Evolutionary conservation across 2,797 vertebrate species (phyloP).

Genomic region (Chrysocyon brachyurus): DNA sequence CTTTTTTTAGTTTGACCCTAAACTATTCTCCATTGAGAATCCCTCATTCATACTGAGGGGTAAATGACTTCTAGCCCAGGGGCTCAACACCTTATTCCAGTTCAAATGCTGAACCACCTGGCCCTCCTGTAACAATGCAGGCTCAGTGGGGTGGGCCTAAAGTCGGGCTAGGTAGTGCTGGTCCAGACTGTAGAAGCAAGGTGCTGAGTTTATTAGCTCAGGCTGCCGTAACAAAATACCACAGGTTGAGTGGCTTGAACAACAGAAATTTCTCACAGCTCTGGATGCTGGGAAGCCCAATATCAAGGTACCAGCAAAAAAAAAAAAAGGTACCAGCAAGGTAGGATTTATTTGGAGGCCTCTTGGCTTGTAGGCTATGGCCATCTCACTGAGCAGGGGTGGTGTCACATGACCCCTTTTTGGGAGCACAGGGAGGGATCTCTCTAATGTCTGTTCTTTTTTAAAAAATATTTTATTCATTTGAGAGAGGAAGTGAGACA

Average conservation of each 20-base stretch:
- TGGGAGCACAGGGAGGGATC: neutral
- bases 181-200: neutral
- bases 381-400: neutral
- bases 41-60: neutral
- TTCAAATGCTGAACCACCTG: neutral
- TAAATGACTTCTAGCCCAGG: neutral
- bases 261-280: neutral
- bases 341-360: neutral
- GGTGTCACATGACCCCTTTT: neutral
- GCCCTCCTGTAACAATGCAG: neutral
- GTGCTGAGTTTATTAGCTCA: neutral
- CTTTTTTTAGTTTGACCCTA: neutral
- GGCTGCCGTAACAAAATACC: neutral
- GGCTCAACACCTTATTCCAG: neutral
- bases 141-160: neutral
- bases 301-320: neutral
- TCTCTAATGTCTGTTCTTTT: neutral
- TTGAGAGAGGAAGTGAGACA: too few species aligned
- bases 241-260: neutral
- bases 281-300: neutral
- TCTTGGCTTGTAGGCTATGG: neutral
- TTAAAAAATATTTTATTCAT: too few species aligned
- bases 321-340: neutral
- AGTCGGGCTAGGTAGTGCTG: too few species aligned
- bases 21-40: neutral